Evolutionary conservation across 2,113 vertebrate species (phyloP).

Genomic region (Xiphophorus couchianus): DNA sequence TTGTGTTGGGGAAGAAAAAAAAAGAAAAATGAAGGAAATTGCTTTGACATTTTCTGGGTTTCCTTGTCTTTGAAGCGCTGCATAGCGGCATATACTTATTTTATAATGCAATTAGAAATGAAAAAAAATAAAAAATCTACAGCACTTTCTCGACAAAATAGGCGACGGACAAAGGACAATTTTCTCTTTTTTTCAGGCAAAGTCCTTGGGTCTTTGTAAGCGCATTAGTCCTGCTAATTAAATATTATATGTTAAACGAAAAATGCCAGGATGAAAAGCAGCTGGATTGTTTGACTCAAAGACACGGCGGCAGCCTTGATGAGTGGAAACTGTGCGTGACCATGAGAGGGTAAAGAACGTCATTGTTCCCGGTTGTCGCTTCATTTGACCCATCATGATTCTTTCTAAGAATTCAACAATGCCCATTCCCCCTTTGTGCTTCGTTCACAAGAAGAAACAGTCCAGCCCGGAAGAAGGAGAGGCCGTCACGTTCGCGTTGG

Average conservation of each 20-base stretch:
- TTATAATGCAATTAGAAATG: conserved; percentile 69
- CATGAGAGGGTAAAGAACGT: conserved; percentile 63
- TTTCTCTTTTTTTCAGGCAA: conserved; percentile 62
- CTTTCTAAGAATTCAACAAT: conserved; percentile 52
- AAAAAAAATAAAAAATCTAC: conserved; percentile 63
- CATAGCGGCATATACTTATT: conserved; percentile 72
- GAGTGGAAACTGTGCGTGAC: conserved; percentile 50
- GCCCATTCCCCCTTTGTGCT: conserved; percentile 36
- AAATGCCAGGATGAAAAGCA: conserved; percentile 70
- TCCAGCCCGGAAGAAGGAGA: conserved; percentile 11
- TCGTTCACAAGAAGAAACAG: conserved; percentile 8
- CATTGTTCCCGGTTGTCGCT: conserved; percentile 60
- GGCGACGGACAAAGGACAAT: conserved; percentile 73
- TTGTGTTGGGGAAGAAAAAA: conserved; percentile 17
- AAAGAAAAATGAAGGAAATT: conserved; percentile 40
- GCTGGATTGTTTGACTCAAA: conserved; percentile 73
- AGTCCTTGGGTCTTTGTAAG: conserved; percentile 78
- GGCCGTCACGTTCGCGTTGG: conserved; percentile 6
- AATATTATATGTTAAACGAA: conserved; percentile 75
- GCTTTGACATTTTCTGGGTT: conserved; percentile 50
- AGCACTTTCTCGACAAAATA: conserved; percentile 66
- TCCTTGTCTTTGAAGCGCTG: conserved; percentile 66
- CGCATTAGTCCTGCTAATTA: conserved; percentile 76
- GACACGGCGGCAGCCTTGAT: conserved; percentile 71
- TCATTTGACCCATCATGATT: conserved; percentile 54